A percentile compares a stretch with the other conserved stretches of the same genome.
phyloP scores from a whole-genome alignment of 2,888 invertebrate genomes.

The Tetrapedia diversipes region DNA sequence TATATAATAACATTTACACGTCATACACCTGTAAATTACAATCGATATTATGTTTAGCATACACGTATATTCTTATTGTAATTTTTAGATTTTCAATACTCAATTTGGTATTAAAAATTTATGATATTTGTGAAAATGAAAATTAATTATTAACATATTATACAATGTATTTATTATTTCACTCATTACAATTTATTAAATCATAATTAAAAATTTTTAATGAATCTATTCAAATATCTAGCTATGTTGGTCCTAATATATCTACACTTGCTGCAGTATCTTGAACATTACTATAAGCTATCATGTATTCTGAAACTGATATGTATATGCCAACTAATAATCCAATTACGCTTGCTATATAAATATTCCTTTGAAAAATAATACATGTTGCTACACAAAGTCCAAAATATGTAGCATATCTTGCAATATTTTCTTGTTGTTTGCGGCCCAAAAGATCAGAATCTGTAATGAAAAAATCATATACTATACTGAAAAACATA shows the following conservation, averaged over 20 bases:
- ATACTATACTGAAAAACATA: neutral
- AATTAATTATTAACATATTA: neutral
- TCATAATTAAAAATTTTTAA: neutral
- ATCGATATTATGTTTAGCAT: no score
- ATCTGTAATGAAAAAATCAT: slow-evolving; percentile 62
- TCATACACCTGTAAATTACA: no score
- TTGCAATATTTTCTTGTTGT: slow-evolving; percentile 85
- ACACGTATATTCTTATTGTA: no score
- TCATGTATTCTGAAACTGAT: slow-evolving; percentile 92
- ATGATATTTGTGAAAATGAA: neutral
- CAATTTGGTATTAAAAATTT: no score
- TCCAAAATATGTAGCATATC: slow-evolving; percentile 94
- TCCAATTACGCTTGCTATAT: slow-evolving; percentile 91
- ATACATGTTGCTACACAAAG: slow-evolving; percentile 93
- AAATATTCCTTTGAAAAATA: slow-evolving; percentile 91
- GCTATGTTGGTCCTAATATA: slow-evolving; percentile 67
- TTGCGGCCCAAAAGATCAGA: slow-evolving; percentile 82
- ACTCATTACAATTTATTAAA: slow-evolving; percentile 9
- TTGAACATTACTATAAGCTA: slow-evolving; percentile 75
- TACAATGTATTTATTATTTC: no score
- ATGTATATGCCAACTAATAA: slow-evolving; percentile 92
- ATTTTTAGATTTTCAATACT: no score
- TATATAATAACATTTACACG: no score
- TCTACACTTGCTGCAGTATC: slow-evolving; percentile 76
- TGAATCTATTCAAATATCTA: slow-evolving; percentile 26